Conservation (phyloP, 92 coral and sea anemone genomes). For the Actinernus sp. region DNA sequence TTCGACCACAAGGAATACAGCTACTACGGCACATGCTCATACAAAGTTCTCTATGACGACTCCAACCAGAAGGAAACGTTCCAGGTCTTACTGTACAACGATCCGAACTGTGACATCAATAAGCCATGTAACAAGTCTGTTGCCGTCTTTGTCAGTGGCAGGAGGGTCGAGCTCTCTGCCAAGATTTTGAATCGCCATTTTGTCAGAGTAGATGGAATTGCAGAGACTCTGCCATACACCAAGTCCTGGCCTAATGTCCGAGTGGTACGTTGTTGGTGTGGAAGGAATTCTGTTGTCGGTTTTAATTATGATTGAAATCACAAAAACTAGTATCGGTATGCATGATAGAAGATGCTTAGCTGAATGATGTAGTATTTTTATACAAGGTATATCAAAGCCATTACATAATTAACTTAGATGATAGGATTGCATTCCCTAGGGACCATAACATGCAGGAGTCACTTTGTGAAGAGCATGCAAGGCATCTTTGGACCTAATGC, state of each 20-base stretch:
- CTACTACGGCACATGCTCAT: constrained; percentile 74
- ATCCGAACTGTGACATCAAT: constrained; percentile 70
- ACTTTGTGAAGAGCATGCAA: too few species aligned
- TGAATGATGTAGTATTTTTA: too few species aligned
- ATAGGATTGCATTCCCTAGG: too few species aligned
- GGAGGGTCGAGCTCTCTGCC: constrained; percentile 33
- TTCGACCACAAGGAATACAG: constrained; percentile 87
- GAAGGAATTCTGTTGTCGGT: too few species aligned
- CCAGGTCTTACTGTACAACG: constrained; percentile 70
- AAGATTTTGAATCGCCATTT: constrained; percentile 3
- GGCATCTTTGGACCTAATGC: too few species aligned
- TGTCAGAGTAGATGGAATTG: constrained; percentile 53
- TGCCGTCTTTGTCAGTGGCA: constrained; percentile 47
- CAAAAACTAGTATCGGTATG: not conserved
- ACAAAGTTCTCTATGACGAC: constrained; percentile 71
- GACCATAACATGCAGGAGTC: too few species aligned
- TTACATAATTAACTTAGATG: too few species aligned
- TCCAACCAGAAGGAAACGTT: constrained; percentile 37
- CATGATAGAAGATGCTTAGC: too few species aligned
- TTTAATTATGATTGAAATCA: not conserved
- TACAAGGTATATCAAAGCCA: too few species aligned
- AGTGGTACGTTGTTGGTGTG: too few species aligned
- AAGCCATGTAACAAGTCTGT: constrained; percentile 70
- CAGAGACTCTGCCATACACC: constrained; percentile 58
- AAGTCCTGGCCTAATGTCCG: constrained; percentile 54